phyloP scores from a whole-genome alignment of 2,113 vertebrate genomes.

The Crotalus horridus region DNA sequence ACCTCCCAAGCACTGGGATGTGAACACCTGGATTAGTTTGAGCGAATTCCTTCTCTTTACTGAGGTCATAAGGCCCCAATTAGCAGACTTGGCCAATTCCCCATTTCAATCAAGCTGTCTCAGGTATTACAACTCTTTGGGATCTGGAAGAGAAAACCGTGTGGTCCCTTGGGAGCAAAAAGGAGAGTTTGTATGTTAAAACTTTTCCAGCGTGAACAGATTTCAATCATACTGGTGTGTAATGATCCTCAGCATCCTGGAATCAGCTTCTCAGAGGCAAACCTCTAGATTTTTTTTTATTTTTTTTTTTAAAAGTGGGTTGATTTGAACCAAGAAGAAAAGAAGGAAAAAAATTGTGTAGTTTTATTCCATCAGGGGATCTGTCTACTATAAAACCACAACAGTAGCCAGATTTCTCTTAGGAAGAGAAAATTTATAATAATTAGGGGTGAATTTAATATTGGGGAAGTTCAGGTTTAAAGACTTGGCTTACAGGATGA shows the following conservation, averaged over 20 bases:
- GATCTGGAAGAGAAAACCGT: neutral
- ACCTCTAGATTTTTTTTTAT: neutral
- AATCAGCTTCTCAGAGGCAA: neutral
- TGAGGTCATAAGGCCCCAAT: neutral
- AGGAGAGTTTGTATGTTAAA: neutral
- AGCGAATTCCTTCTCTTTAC: neutral
- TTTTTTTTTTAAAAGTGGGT: neutral
- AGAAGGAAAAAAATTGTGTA: neutral
- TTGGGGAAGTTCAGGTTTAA: neutral
- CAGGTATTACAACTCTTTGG: too few relatives aligned
- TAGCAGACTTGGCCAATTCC: neutral
- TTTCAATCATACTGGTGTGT: neutral
- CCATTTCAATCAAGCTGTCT: neutral
- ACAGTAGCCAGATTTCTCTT: neutral
- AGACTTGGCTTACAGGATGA: neutral
- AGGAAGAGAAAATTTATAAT: neutral
- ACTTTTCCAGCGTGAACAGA: too few relatives aligned
- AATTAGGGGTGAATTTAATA: neutral
- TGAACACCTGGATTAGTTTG: neutral
- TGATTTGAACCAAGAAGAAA: neutral
- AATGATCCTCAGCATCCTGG: neutral
- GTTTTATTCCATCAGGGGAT: neutral
- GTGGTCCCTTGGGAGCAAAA: neutral
- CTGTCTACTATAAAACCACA: neutral
- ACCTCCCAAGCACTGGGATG: neutral